phyloP scores from a whole-genome alignment of 2,888 invertebrate genomes.

The Pseudanteris insignis region DNA sequence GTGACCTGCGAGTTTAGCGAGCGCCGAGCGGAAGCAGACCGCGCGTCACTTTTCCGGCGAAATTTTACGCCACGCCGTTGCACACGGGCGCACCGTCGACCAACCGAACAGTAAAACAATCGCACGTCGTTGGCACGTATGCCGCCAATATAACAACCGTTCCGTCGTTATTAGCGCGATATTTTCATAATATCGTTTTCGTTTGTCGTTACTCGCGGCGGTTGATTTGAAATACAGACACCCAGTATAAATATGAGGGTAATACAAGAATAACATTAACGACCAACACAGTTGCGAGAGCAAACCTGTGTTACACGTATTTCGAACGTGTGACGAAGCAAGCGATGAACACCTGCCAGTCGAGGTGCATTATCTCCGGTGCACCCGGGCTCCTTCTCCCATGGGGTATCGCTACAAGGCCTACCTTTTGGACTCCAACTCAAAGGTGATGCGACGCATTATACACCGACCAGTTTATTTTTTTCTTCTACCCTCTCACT shows the following conservation, averaged over 20 bases:
- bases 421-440: constrained; percentile 34
- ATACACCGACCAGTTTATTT: constrained; percentile 14
- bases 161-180: no score
- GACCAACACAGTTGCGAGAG: constrained; percentile 24
- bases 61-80: constrained; percentile 7
- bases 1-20: constrained; percentile 22
- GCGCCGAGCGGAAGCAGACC: constrained; percentile 18
- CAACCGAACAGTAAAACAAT: constrained; percentile 1
- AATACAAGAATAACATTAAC: constrained; percentile 5
- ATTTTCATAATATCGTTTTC: background rate
- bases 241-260: constrained; percentile 17
- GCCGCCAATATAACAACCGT: no score
- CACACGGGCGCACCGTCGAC: no score
- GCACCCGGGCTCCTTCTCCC: constrained; percentile 36
- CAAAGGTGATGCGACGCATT: constrained; percentile 33
- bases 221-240: constrained; percentile 8
- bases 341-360: constrained; percentile 35
- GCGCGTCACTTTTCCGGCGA: constrained; percentile 14
- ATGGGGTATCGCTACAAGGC: constrained; percentile 34
- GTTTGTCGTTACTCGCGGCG: no score
- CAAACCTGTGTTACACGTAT: constrained; percentile 34
- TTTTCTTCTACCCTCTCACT: constrained; percentile 1
- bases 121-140: background rate
- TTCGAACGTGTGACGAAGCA: constrained; percentile 33
- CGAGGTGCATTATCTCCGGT: constrained; percentile 35